Base-by-base conservation (phyloP, 1,140 invertebrate species). In the Leptinotarsa lineolata region DNA sequence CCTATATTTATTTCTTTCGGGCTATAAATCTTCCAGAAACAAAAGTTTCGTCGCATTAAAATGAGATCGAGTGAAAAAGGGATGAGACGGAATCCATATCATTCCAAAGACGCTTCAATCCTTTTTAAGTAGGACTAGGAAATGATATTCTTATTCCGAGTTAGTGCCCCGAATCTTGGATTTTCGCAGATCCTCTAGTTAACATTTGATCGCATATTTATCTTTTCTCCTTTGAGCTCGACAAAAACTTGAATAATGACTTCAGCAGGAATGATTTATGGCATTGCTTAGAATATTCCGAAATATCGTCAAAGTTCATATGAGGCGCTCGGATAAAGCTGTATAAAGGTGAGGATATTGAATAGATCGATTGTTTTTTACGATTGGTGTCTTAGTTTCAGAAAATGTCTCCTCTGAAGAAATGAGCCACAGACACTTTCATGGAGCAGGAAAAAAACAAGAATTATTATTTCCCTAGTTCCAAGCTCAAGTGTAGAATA, bases 51-150 rank as follows among this genome's bases (percentile, higher is more conserved):
- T 54, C 48, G 48, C 48, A 54, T 54, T 54, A 54, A 54, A 54
- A 54, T 54, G 48, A 54, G 48, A 66, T 66, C 39, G 39, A 66
- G 44, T 39, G 24, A 66, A 66, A 69, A 69, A 59, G 20, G 48
- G 22, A 69, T 69, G 30, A 69, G 45, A 69, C 21, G 5, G 30
- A 69, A 69, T 69, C 68, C 54, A 59, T 69, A 69, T 46, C 54
- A 69, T 69, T 69, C 30, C 68, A 22, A 20, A 54, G 68, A 69
- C 68, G 54, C 54, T 44, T 16, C 68, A 69, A 69, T 69, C 48
- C 68, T 69, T 69, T 59, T 59, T 69, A 69, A 69, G 68, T 46
- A 69, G 68, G 48, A 69, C 68, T 69, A 39, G 68, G 68, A 69
- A 69, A 69, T 69, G 54, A 69, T 69, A 69, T 69, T 69, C 68